Conservation (phyloP, 2,888 invertebrate genomes). For the Trichacis sp. region DNA sequence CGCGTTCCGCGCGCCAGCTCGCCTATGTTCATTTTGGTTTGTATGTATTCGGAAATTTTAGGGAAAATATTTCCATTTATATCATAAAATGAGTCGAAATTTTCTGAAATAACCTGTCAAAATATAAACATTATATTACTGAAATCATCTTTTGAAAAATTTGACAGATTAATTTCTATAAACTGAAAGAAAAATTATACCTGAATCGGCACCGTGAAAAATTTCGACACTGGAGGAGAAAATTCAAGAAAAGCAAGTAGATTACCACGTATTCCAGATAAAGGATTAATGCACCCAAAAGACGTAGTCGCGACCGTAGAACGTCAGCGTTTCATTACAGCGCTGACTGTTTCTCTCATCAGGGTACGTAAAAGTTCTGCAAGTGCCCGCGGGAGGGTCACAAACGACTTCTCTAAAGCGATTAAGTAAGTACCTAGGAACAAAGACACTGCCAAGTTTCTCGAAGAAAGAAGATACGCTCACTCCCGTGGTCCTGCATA, state of each 20-base stretch:
- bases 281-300: background rate
- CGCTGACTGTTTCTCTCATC: conserved; percentile 43
- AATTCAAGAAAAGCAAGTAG: conserved; percentile 1
- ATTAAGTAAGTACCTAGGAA: conserved; percentile 30
- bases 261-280: conserved; percentile 5
- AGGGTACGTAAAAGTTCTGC: conserved; percentile 24
- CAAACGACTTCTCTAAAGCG: conserved; percentile 29
- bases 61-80: too few species aligned
- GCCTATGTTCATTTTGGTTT: too few species aligned
- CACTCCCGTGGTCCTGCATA: background rate
- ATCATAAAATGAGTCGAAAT: too few species aligned
- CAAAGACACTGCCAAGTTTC: conserved; percentile 21
- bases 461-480: conserved; percentile 2
- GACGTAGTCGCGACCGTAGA: conserved; percentile 35
- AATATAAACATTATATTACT: too few species aligned
- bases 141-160: too few species aligned
- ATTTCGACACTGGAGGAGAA: background rate
- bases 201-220: too few species aligned
- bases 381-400: conserved; percentile 23
- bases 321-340: conserved; percentile 47
- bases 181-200: too few species aligned
- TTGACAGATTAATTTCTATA: too few species aligned
- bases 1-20: too few species aligned
- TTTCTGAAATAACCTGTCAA: too few species aligned
- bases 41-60: too few species aligned